phyloP scores from a whole-genome alignment of 1,140 invertebrate genomes.

The Arion vulgaris region DNA sequence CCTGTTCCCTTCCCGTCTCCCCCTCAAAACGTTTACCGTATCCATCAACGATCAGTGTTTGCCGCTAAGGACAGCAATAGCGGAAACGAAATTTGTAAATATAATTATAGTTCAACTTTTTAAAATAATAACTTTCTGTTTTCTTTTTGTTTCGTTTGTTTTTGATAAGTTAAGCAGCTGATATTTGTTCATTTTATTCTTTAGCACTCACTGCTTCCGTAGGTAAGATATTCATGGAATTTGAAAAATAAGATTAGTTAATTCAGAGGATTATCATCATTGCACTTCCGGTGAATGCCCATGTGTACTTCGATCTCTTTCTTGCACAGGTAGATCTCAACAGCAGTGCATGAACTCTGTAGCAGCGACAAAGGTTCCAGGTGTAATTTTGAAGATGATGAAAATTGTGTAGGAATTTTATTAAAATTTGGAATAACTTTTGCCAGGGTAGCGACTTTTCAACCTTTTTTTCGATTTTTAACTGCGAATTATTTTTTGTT shows the following conservation, averaged over 20 bases:
- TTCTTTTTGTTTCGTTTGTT: neutral
- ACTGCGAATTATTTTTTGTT: too few species aligned
- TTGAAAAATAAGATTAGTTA: neutral
- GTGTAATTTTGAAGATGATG: too few species aligned
- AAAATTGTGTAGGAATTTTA: too few species aligned
- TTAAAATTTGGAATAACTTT: too few species aligned
- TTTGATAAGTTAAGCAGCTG: slow-evolving; percentile 3
- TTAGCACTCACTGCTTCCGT: neutral
- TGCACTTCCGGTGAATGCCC: neutral
- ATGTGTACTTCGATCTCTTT: neutral
- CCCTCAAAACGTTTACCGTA: neutral
- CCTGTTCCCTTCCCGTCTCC: too few species aligned
- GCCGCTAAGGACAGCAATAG: neutral
- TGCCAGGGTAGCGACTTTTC: too few species aligned
- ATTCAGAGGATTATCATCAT: too few species aligned
- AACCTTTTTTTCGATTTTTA: too few species aligned
- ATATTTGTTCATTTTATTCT: neutral
- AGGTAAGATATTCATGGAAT: neutral
- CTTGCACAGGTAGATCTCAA: too few species aligned
- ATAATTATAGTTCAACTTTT: neutral
- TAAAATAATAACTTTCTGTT: neutral
- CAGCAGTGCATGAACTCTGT: too few species aligned
- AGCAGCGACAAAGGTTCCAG: too few species aligned
- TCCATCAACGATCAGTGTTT: neutral
- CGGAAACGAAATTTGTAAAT: neutral